Evolutionary conservation across 2,888 invertebrate species (phyloP), one percentile per base, ranked within the genome.

Genomic region (Scrobipalpa atriplicella): DNA sequence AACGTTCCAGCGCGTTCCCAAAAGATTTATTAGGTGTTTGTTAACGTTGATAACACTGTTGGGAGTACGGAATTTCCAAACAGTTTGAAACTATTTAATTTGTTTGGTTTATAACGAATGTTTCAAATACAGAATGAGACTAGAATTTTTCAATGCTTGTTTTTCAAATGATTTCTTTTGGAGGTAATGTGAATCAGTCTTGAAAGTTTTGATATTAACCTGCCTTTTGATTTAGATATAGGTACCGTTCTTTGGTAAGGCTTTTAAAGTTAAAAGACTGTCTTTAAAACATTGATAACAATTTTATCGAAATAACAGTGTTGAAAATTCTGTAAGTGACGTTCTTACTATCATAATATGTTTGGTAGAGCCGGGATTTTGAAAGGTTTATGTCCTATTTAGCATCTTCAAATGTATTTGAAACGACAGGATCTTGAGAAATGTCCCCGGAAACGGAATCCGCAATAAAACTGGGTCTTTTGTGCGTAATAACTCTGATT

Each of bases 1-100:
- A 38, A 43, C 19, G 9, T 63, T 54, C 52, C 39, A n/a, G 54
- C 54, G 16, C 13, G 64, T 29, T 65, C 65, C 36, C 65, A 1
- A 13, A 47, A 65, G 65, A 60, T 65, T 65, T 65, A 65, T 65
- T 58, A 41, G 47, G 47, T 60, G 65, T 43, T 65, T 65, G 60
- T 52, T 63, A 63, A 63, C 63, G 41, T 10, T 47, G 62, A 62
- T 62, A 62, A 62, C 36, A 21, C 58, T 16, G 47, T 16, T 10
- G 13, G 41, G 21, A 62, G 47, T 8, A 8, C 39, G 18, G 47
- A 47, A 47, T 47, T 39, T 41, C 47, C 47, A 41, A 47, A 29
- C 38, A 58, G 58, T 58, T 58, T 13, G 13, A 0, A 58, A 58
- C 38, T 58, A 38, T 56, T 36, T 21, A 0, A 56, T 56, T 56